These are phyloP conservation scores for Drosophila cognata DNA, from an alignment of 2,888 invertebrate species.

Conservation along the genomic window DNA sequence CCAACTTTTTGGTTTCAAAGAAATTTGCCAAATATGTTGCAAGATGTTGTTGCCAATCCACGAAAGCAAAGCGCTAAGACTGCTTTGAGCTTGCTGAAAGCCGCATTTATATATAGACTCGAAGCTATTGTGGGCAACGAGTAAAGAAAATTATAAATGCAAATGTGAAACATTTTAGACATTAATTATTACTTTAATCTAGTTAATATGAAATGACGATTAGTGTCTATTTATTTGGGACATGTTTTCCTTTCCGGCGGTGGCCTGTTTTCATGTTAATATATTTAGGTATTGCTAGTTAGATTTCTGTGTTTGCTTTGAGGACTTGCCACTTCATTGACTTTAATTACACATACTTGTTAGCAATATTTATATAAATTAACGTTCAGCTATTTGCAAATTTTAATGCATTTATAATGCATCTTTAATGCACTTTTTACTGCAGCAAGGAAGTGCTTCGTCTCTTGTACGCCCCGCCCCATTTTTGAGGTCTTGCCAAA, in stretches of 20 bases:
- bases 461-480: background rate
- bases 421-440: slow-evolving; percentile 24
- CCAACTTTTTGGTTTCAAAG: slow-evolving; percentile 75
- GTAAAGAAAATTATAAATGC: background rate
- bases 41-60: slow-evolving; percentile 40
- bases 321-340: slow-evolving; percentile 19
- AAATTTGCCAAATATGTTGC: slow-evolving; percentile 70
- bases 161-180: background rate
- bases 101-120: slow-evolving; percentile 28
- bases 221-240: background rate
- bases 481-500: slow-evolving; percentile 3
- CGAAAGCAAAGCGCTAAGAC: slow-evolving; percentile 22
- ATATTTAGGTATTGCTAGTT: background rate
- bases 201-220: background rate
- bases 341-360: slow-evolving; percentile 24
- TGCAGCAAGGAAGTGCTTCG: slow-evolving; percentile 27
- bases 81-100: slow-evolving; percentile 35
- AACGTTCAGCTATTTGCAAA: slow-evolving; percentile 11
- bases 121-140: slow-evolving; percentile 3
- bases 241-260: background rate
- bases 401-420: slow-evolving; percentile 35
- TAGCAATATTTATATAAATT: slow-evolving; percentile 5
- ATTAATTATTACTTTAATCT: background rate
- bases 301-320: background rate
- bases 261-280: background rate